Evolutionary conservation across 2,113 vertebrate genomes (phyloP).

Genomic region (Anguilla japonica): DNA sequence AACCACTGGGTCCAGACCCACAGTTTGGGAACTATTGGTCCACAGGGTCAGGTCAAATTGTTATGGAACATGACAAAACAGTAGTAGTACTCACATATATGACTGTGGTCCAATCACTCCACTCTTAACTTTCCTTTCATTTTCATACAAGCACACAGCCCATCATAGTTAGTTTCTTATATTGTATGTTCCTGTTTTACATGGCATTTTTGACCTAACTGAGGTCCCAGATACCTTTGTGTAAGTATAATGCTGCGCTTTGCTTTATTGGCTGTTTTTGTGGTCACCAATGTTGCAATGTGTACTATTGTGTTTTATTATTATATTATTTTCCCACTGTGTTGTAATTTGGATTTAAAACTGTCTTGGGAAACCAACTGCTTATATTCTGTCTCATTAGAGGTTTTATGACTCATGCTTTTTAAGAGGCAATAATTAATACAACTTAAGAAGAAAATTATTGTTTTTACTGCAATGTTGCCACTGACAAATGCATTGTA

Average conservation of each 20-base stretch:
- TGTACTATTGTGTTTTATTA: no score
- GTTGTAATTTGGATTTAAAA: constrained; percentile 18
- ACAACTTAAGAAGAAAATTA: not conserved
- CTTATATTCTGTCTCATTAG: not conserved
- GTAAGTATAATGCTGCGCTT: no score
- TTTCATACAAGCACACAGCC: not conserved
- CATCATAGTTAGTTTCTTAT: not conserved
- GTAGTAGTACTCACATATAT: no score
- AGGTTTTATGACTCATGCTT: not conserved
- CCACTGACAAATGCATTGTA: not conserved
- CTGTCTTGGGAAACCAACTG: not conserved
- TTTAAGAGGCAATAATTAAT: not conserved
- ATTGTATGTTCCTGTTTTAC: no score
- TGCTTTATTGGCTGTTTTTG: not conserved
- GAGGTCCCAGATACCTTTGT: no score
- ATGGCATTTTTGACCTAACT: no score
- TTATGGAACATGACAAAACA: not conserved
- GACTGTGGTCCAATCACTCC: no score
- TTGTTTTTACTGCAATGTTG: not conserved
- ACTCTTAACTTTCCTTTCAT: not conserved
- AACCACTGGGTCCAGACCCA: no score
- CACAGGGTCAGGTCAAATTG: not conserved
- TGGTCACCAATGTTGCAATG: not conserved
- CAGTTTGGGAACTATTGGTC: no score
- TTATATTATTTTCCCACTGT: not conserved